Percentiles rank a stretch among this genome's conserved stretches.
Evolutionary conservation across 2,113 vertebrate genomes (phyloP).

Genomic region (Ibidorhyncha struthersii): DNA sequence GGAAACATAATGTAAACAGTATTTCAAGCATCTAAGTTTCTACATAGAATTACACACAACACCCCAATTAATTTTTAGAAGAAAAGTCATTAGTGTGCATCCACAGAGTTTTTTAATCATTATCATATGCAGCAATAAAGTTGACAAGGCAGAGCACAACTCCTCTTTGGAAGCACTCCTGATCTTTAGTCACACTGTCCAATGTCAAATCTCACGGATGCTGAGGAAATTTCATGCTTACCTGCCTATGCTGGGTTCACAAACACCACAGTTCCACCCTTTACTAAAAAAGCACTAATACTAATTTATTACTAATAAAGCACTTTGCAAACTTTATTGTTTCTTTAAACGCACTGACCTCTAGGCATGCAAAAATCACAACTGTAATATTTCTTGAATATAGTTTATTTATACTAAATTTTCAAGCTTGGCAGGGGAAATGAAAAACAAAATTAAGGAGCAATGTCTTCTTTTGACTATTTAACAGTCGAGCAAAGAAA

Average conservation of each 20-base stretch:
- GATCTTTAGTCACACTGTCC: background rate
- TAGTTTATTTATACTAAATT: background rate
- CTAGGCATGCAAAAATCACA: background rate
- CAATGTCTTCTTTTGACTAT: background rate
- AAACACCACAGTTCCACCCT: background rate
- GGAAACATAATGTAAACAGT: constrained; percentile 14
- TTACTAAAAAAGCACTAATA: no score
- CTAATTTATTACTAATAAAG: no score
- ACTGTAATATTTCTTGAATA: background rate
- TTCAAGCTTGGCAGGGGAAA: background rate
- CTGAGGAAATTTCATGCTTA: background rate
- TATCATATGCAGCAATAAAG: background rate
- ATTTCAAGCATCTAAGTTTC: constrained; percentile 13
- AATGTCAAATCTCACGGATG: background rate
- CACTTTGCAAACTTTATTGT: background rate
- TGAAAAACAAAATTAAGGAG: background rate
- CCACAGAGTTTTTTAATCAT: background rate
- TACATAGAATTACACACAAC: background rate
- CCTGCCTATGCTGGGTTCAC: background rate
- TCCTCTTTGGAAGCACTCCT: background rate
- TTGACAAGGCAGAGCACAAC: background rate
- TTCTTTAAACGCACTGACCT: background rate
- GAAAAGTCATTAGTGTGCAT: background rate
- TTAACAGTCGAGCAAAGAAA: background rate
- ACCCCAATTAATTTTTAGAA: background rate